Conservation (phyloP, 2,797 vertebrate species). For the Rhinophrynus dorsalis region DNA sequence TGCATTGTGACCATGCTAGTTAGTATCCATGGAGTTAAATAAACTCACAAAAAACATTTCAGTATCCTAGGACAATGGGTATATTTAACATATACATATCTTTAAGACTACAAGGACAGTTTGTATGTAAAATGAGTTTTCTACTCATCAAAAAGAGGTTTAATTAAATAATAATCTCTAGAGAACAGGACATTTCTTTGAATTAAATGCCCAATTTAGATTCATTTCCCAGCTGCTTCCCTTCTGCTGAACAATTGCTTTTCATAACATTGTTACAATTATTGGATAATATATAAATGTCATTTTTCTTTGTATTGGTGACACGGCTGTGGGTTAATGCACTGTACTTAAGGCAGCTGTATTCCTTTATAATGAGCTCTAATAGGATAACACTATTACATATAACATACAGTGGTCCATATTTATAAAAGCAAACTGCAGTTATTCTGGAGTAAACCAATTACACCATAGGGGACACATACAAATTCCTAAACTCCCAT, state of each 20-base stretch:
- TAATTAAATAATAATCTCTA: background rate
- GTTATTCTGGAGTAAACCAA: no score
- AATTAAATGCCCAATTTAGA: background rate
- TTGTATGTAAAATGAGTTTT: background rate
- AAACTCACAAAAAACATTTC: constrained; percentile 10
- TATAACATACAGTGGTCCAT: no score
- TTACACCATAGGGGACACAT: no score
- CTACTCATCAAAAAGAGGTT: background rate
- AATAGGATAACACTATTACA: background rate
- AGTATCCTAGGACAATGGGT: constrained; percentile 27
- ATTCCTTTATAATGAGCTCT: background rate
- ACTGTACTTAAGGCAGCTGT: background rate
- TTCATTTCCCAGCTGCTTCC: background rate
- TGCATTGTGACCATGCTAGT: no score
- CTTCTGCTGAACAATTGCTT: background rate
- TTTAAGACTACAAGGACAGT: constrained; percentile 1
- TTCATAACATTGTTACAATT: background rate
- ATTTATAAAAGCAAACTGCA: no score
- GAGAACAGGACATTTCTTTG: background rate
- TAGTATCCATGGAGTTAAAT: no score
- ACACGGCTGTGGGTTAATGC: background rate
- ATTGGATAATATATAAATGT: background rate
- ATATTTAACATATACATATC: constrained; percentile 24
- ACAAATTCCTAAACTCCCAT: no score
- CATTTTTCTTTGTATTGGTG: background rate